phyloP scores from a whole-genome alignment of 2,113 vertebrate species.

The Casuarius casuarius region DNA sequence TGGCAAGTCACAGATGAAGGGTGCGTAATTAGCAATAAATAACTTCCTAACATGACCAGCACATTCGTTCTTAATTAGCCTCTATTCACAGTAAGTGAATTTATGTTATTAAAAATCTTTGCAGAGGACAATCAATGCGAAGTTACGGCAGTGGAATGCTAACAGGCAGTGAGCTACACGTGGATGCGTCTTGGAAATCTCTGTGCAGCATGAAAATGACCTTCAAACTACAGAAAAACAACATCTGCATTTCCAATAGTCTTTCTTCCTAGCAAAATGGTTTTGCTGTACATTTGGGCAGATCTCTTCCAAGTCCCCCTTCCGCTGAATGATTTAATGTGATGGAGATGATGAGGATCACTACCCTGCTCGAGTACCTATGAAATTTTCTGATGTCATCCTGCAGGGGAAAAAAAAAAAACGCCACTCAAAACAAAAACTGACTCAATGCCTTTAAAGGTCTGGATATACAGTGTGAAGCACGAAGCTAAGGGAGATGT shows the following conservation, averaged over 20 bases:
- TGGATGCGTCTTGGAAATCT: neutral
- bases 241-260: neutral
- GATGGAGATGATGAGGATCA: neutral
- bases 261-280: neutral
- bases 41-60: neutral
- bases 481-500: neutral
- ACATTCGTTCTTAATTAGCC: slow-evolving; percentile 58
- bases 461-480: neutral
- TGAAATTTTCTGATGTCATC: neutral
- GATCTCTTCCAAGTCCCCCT: neutral
- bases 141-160: slow-evolving; percentile 13
- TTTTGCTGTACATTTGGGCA: neutral
- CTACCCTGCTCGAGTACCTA: neutral
- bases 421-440: neutral
- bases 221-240: slow-evolving; percentile 39
- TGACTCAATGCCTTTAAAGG: neutral
- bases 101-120: slow-evolving; percentile 56
- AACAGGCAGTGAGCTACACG: neutral
- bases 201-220: slow-evolving; percentile 37
- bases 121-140: slow-evolving; percentile 23
- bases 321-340: neutral
- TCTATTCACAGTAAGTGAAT: slow-evolving; percentile 16
- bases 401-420: neutral
- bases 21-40: slow-evolving; percentile 5
- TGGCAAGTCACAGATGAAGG: neutral